Evolutionary conservation across 2,797 vertebrate genomes (phyloP).

Genomic region (Lutjanus campechanus): DNA sequence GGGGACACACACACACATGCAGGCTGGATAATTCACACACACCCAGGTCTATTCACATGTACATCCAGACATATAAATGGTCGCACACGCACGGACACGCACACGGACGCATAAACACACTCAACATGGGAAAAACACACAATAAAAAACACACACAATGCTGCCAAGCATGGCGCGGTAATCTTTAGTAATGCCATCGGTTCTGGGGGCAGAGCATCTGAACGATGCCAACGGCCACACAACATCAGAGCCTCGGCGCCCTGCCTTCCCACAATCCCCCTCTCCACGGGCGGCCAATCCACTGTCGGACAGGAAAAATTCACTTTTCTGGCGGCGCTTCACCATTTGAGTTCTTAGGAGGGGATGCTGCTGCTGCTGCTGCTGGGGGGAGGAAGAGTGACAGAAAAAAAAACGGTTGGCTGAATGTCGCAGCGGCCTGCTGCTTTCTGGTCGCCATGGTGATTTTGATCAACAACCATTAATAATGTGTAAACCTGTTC

Average conservation of each 20-base stretch:
- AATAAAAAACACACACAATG: constrained; percentile 41
- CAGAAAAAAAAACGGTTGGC: constrained; percentile 28
- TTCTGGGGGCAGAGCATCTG: constrained; percentile 71
- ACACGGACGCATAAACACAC: constrained; percentile 13
- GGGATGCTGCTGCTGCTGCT: constrained; percentile 29
- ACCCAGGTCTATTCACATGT: constrained; percentile 39
- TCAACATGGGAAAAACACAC: constrained; percentile 34
- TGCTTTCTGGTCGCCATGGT: constrained; percentile 56
- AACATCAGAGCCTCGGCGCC: constrained; percentile 71
- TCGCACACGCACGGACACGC: constrained; percentile 11
- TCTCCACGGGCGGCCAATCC: constrained; percentile 61
- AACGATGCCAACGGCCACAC: constrained; percentile 76
- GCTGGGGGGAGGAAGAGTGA: background rate
- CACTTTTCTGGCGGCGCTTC: constrained; percentile 62
- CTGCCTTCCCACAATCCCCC: constrained; percentile 72
- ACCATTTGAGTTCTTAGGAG: constrained; percentile 40
- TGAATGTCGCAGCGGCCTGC: constrained; percentile 36
- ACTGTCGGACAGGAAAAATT: constrained; percentile 59
- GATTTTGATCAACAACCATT: constrained; percentile 61
- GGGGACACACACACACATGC: constrained; percentile 52
- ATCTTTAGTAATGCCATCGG: constrained; percentile 81
- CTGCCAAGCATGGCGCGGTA: constrained; percentile 75
- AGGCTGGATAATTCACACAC: constrained; percentile 28
- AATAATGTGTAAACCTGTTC: constrained; percentile 50
- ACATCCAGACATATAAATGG: constrained; percentile 18